Percentiles rank a stretch among this genome's conserved stretches.
phyloP scores from a whole-genome alignment of 2,797 vertebrate genomes.

The Percopsis omiscomaycus region DNA sequence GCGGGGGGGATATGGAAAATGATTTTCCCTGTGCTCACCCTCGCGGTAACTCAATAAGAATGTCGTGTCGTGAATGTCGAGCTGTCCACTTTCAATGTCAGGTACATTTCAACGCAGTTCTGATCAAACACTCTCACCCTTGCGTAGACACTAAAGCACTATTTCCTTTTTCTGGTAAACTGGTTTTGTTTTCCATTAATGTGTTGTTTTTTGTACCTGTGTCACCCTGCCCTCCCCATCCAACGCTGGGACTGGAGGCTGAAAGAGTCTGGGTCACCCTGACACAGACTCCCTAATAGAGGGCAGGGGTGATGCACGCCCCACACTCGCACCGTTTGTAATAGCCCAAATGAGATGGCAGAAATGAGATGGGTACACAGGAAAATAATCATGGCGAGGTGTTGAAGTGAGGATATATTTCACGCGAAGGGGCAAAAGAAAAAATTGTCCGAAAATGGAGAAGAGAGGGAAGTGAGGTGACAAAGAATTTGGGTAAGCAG shows the following conservation, averaged over 20 bases:
- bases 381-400: neutral
- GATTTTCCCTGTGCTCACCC: constrained; percentile 13
- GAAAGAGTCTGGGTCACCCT: neutral
- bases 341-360: constrained; percentile 6
- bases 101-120: neutral
- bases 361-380: neutral
- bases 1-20: constrained; percentile 30
- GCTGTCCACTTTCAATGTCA: neutral
- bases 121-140: neutral
- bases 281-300: constrained; percentile 1
- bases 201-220: neutral
- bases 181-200: neutral
- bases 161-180: neutral
- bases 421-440: neutral
- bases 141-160: neutral
- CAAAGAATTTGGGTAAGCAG: constrained; percentile 26
- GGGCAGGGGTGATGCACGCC: constrained; percentile 18
- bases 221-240: neutral
- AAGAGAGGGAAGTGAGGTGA: neutral
- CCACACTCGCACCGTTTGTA: too few species aligned
- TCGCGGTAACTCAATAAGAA: neutral
- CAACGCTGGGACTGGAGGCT: neutral
- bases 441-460: neutral
- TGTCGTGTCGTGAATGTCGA: neutral
- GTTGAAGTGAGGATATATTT: neutral